Base-by-base conservation (phyloP, 2,113 vertebrate genomes). In the Myotis lucifugus region DNA sequence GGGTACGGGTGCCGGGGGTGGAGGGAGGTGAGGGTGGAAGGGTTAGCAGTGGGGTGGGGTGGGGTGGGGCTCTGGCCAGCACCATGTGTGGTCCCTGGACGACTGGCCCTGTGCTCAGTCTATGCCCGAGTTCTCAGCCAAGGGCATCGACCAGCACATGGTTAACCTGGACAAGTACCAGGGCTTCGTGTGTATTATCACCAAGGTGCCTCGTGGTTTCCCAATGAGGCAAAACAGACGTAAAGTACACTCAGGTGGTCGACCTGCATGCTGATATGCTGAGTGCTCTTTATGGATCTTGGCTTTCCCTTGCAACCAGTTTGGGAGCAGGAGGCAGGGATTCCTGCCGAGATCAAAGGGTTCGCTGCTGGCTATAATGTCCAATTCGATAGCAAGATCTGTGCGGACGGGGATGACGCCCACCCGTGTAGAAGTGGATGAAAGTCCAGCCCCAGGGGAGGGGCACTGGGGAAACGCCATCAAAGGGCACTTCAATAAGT, bases 401-500 rank as follows among this genome's bases (percentile, higher is more conserved):
- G 99, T 0, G 99, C 99, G 84, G 11, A 99, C 0, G 99, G 99
- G 14, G 97, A 97, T 0, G 67, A 97, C 0, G 99, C 99, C 32
- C 99, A 99, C 96, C 99, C 99, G 0, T 97, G 91, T 99, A 99
- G 99, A 99, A 99, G 97, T 99, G 99, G 99, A 96, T 99, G 98
- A 99, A 99, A 97, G 96, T 97, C 0, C 99, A 99, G 97, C 99
- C 99, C 37, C 99, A 99, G 0, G 99, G 99, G 14, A 98, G 29
- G 90, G 99, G 99, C 93, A 98, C 98, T 99, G 96, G 99, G 99
- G 61, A 96, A 99, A 99, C 13, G 98, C 98, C 48, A 99, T 99
- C 97, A 99, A 99, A 73, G 99, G 99, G 99, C 99, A 99, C 96
- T 99, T 99, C 97, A 99, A 99, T 0, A 99, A 99, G 99, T 99